Conservation (phyloP, 2,888 invertebrate genomes). For the Frankliniella fusca region DNA sequence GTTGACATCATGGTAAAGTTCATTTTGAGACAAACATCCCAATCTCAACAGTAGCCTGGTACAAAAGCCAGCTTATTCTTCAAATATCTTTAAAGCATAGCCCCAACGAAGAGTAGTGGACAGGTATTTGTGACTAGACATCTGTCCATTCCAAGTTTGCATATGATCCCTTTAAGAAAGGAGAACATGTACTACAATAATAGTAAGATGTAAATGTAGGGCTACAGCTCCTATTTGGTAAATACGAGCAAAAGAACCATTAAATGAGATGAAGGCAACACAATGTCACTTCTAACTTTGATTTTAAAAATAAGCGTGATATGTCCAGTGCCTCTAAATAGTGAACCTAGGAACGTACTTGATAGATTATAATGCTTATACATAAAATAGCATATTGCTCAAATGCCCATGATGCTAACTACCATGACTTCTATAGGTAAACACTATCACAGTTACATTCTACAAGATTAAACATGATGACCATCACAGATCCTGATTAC, state of each 20-base stretch:
- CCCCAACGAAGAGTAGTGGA: not conserved
- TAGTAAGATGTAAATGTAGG: too few relatives aligned
- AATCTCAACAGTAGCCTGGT: not conserved
- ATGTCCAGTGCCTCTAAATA: not conserved
- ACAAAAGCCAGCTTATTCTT: not conserved
- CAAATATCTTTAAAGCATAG: not conserved
- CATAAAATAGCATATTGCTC: not conserved
- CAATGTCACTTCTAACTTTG: not conserved
- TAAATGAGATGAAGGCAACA: not conserved
- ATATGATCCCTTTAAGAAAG: too few relatives aligned
- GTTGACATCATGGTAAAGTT: not conserved
- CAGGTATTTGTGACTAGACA: not conserved
- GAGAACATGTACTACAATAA: too few relatives aligned
- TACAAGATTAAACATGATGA: not conserved
- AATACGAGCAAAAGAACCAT: not conserved
- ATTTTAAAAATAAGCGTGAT: not conserved
- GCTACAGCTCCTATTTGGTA: too few relatives aligned
- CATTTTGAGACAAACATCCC: not conserved
- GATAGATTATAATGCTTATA: not conserved
- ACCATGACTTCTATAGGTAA: not conserved
- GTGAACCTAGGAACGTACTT: not conserved
- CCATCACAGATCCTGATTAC: not conserved
- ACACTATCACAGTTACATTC: conserved; percentile 1
- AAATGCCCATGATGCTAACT: not conserved
- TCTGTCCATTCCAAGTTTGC: too few relatives aligned